phyloP scores from a whole-genome alignment of 1,140 invertebrate species.

The Matsumurasca onukii region DNA sequence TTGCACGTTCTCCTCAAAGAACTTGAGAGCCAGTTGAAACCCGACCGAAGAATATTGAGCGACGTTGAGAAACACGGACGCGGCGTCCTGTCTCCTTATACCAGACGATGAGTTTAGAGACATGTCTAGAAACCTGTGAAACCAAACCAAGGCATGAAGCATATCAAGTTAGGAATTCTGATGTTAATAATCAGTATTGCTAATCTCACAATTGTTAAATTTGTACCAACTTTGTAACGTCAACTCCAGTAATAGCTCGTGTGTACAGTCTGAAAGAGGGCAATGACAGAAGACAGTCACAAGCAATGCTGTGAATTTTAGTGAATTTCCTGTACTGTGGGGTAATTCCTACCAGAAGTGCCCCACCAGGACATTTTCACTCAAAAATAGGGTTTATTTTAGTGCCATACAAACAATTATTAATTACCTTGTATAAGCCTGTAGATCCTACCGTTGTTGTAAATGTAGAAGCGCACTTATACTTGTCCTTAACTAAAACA shows the following conservation, averaged over 20 bases:
- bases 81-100: not conserved
- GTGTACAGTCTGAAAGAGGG: not conserved
- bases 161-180: not conserved
- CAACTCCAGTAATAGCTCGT: not conserved
- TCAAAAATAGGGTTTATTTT: too few species aligned
- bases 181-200: not conserved
- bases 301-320: too few species aligned
- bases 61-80: not conserved
- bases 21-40: not conserved
- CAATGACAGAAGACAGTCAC: too few species aligned
- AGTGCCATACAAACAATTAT: too few species aligned
- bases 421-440: too few species aligned
- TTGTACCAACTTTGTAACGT: not conserved
- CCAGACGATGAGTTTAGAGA: not conserved
- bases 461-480: too few species aligned
- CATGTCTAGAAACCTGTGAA: not conserved
- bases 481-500: too few species aligned
- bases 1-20: not conserved
- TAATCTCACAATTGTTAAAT: not conserved
- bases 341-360: too few species aligned
- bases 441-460: too few species aligned
- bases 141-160: not conserved
- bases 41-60: not conserved
- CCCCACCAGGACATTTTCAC: too few species aligned
- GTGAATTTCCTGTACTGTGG: too few species aligned